Percentiles rank a stretch among this genome's conserved stretches.
Conservation (phyloP, 1,140 invertebrate species). For the Uloborus diversus region DNA sequence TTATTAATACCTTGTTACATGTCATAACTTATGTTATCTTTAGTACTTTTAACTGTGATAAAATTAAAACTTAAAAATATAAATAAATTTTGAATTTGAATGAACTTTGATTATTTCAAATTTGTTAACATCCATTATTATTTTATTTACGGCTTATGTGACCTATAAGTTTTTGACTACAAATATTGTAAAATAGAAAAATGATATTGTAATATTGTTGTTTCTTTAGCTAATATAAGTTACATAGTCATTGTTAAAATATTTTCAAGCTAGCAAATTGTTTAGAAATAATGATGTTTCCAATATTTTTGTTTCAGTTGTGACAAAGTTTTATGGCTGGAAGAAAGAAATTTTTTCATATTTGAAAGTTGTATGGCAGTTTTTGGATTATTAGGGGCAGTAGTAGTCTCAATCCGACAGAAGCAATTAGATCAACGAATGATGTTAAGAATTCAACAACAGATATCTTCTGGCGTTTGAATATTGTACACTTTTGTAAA, state of each 20-base stretch:
- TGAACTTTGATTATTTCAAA: too few relatives aligned
- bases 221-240: too few relatives aligned
- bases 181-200: background rate
- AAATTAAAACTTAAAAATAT: too few relatives aligned
- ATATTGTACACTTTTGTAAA: background rate
- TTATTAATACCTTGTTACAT: too few relatives aligned
- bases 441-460: constrained; percentile 72
- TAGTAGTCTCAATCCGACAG: constrained; percentile 70
- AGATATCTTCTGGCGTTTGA: constrained; percentile 67
- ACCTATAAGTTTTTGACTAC: background rate
- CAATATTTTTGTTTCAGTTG: constrained; percentile 62
- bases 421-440: constrained; percentile 71
- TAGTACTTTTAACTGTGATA: too few relatives aligned
- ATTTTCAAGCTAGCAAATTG: too few relatives aligned
- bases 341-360: constrained; percentile 78
- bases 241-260: too few relatives aligned
- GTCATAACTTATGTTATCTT: too few relatives aligned
- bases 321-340: constrained; percentile 61
- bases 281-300: too few relatives aligned
- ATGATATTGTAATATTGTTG: background rate
- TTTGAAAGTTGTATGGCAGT: constrained; percentile 81
- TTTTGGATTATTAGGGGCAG: constrained; percentile 72
- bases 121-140: too few relatives aligned
- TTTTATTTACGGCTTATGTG: too few relatives aligned
- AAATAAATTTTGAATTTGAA: too few relatives aligned